These are phyloP conservation scores for Scaptomyza montana DNA, from an alignment of 1,140 invertebrate species.

Conservation along the genomic window DNA sequence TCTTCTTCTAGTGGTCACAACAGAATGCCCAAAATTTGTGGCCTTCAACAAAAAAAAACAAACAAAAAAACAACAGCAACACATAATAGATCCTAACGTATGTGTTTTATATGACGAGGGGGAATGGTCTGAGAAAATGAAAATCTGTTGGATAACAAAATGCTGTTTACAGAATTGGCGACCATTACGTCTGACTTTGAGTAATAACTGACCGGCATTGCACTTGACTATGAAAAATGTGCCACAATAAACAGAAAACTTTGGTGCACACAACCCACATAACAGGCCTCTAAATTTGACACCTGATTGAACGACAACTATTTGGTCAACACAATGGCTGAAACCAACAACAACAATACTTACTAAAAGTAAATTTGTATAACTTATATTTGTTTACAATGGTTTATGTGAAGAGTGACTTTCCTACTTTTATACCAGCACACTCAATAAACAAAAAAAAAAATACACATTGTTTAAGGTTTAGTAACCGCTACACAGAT, in stretches of 20 bases:
- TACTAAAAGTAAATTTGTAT: slow-evolving; percentile 19
- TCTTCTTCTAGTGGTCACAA: slow-evolving; percentile 34
- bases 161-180: slow-evolving; percentile 60
- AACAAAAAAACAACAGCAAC: neutral
- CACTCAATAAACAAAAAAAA: too few species aligned
- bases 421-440: too few species aligned
- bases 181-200: slow-evolving; percentile 75
- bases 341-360: slow-evolving; percentile 42
- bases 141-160: slow-evolving; percentile 62
- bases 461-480: too few species aligned
- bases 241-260: slow-evolving; percentile 59
- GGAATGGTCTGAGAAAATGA: slow-evolving; percentile 27
- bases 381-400: neutral
- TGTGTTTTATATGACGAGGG: neutral
- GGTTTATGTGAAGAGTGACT: neutral
- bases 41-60: slow-evolving; percentile 15
- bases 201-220: slow-evolving; percentile 69
- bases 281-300: neutral
- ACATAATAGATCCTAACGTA: neutral
- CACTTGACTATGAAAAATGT: slow-evolving; percentile 76
- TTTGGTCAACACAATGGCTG: slow-evolving; percentile 66
- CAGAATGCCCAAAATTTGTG: slow-evolving; percentile 49
- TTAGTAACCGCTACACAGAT: too few species aligned
- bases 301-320: slow-evolving; percentile 47
- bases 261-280: too few species aligned